These are phyloP conservation scores for Drosophila sproati DNA, from an alignment of 1,140 invertebrate genomes.

Conservation along the genomic window DNA sequence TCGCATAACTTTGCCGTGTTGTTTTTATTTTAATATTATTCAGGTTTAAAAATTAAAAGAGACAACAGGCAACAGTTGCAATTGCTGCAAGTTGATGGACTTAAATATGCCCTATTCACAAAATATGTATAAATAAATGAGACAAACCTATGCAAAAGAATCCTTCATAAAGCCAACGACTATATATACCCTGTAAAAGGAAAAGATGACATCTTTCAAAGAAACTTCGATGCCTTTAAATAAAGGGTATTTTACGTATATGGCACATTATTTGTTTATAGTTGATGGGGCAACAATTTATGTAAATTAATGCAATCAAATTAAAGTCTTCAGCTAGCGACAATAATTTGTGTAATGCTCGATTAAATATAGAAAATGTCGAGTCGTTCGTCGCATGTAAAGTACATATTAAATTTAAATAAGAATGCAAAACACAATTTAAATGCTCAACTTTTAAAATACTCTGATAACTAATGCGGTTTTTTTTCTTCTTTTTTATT, in stretches of 20 bases:
- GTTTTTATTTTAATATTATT: slow-evolving; percentile 48
- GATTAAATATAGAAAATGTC: slow-evolving; percentile 52
- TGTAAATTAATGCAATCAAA: slow-evolving; percentile 11
- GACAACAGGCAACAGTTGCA: neutral
- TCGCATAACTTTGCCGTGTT: slow-evolving; percentile 65
- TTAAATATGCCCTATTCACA: slow-evolving; percentile 7
- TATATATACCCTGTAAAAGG: neutral
- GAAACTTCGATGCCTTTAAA: too few relatives aligned
- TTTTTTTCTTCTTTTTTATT: neutral
- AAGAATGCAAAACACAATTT: slow-evolving; percentile 1
- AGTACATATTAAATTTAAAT: slow-evolving; percentile 2
- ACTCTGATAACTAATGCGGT: neutral
- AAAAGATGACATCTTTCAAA: too few relatives aligned
- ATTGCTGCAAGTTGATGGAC: neutral
- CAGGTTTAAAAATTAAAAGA: slow-evolving; percentile 27
- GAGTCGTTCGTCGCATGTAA: slow-evolving; percentile 27
- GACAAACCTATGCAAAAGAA: too few relatives aligned
- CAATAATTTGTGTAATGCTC: slow-evolving; percentile 52
- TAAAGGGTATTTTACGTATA: too few relatives aligned
- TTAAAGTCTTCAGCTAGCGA: slow-evolving; percentile 11
- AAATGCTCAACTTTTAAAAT: neutral
- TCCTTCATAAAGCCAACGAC: too few relatives aligned
- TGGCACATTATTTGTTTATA: neutral
- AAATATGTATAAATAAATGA: neutral
- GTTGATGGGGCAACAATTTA: neutral